Conservation (phyloP, 2,113 vertebrate genomes). For the Channa maculata region DNA sequence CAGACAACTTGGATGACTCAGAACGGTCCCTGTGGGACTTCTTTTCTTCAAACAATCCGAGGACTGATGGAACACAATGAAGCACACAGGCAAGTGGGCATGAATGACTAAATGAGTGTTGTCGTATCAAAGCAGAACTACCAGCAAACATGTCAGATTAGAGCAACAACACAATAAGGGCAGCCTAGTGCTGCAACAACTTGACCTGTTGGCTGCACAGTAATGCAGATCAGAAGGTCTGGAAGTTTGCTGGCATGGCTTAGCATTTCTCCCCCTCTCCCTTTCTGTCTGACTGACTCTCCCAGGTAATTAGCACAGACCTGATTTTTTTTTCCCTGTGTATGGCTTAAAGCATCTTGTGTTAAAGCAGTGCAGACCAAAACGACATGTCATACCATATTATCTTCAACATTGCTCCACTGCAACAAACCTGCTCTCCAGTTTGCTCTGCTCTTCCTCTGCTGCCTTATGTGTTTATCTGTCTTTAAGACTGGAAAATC, state of each 20-base stretch:
- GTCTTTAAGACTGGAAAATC: conserved; percentile 67
- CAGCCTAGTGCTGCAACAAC: conserved; percentile 13
- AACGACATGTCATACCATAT: conserved; percentile 67
- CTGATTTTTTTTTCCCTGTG: conserved; percentile 65
- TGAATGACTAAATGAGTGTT: conserved; percentile 52
- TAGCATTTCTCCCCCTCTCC: conserved; percentile 8
- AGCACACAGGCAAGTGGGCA: conserved; percentile 2
- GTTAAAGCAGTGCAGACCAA: conserved; percentile 77
- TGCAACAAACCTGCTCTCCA: conserved; percentile 52
- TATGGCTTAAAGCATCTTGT: conserved; percentile 66
- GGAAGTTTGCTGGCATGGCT: conserved; percentile 60
- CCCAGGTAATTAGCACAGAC: conserved; percentile 70
- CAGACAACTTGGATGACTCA: conserved; percentile 65
- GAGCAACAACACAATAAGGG: conserved; percentile 48
- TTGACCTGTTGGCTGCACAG: conserved; percentile 13
- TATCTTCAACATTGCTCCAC: conserved; percentile 65
- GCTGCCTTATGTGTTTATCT: conserved; percentile 72
- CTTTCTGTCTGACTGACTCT: conserved; percentile 42
- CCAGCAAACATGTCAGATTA: conserved; percentile 52
- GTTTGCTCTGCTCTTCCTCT: conserved; percentile 57
- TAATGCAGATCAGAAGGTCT: conserved; percentile 62
- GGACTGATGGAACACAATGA: conserved; percentile 20
- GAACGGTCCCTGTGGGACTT: conserved; percentile 56
- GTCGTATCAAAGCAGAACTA: conserved; percentile 58
- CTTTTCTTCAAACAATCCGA: conserved; percentile 24